These are phyloP conservation scores for Trissolcus basalis DNA, from an alignment of 1,140 invertebrate genomes.

Conservation along the genomic window DNA sequence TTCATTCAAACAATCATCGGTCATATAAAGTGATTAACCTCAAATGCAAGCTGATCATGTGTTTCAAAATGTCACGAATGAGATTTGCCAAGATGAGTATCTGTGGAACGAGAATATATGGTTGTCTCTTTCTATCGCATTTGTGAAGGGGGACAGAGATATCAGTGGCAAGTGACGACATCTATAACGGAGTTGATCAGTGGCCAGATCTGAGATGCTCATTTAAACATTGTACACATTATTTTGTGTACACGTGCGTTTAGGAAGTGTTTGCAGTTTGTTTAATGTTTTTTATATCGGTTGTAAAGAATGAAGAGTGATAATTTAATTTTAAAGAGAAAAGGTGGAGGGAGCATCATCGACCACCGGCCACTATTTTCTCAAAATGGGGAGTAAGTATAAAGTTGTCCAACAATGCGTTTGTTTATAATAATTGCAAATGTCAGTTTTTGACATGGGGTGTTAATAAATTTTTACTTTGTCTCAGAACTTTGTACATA, in stretches of 20 bases:
- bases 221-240: constrained; percentile 1
- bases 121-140: no score
- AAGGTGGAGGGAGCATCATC: constrained; percentile 80
- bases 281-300: neutral
- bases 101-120: no score
- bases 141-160: no score
- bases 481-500: constrained; percentile 79
- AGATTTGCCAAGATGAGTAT: no score
- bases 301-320: constrained; percentile 40
- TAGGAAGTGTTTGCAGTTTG: neutral
- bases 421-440: neutral
- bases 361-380: constrained; percentile 80
- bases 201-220: no score
- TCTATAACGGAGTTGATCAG: no score
- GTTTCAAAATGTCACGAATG: no score
- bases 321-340: constrained; percentile 71
- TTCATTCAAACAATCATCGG: no score
- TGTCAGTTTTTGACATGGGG: neutral
- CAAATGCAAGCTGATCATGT: no score
- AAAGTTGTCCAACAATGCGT: constrained; percentile 5
- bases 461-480: constrained; percentile 47
- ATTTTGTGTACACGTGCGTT: constrained; percentile 7
- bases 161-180: no score
- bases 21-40: no score
- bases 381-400: constrained; percentile 79